Conservation (phyloP, 1,140 invertebrate genomes). For the Meloidogyne exigua region DNA sequence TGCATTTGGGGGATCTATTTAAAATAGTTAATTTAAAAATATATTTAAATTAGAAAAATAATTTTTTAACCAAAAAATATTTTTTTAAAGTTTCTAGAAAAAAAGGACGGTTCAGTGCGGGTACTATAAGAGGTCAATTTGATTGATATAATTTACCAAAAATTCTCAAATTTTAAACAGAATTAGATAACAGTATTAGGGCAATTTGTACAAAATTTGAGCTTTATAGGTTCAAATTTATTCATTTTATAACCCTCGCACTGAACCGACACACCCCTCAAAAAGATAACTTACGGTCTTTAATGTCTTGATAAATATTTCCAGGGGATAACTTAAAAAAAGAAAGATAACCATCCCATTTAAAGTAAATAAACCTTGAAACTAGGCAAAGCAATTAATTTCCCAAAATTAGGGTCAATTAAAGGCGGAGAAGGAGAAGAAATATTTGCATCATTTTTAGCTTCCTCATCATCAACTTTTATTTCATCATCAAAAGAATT, state of each 20-base stretch:
- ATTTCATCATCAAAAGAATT: slow-evolving; percentile 28
- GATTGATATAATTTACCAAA: too few relatives aligned
- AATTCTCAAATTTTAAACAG: too few relatives aligned
- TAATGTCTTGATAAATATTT: slow-evolving; percentile 48
- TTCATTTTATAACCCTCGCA: too few relatives aligned
- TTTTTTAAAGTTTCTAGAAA: too few relatives aligned
- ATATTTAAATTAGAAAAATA: too few relatives aligned
- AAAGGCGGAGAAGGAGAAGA: slow-evolving; percentile 6
- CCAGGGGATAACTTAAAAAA: slow-evolving; percentile 42
- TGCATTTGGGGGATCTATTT: slow-evolving; percentile 49
- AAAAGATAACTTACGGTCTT: slow-evolving; percentile 40
- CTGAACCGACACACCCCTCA: not conserved
- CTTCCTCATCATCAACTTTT: not conserved
- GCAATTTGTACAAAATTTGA: too few relatives aligned
- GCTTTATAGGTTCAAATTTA: too few relatives aligned
- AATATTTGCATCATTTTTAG: too few relatives aligned
- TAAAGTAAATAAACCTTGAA: not conserved
- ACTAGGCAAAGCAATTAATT: slow-evolving; percentile 44
- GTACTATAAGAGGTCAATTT: too few relatives aligned
- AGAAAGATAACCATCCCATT: not conserved
- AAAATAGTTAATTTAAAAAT: not conserved
- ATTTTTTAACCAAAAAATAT: not conserved
- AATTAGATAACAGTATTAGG: too few relatives aligned
- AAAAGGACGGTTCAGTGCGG: too few relatives aligned
- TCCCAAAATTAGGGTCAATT: slow-evolving; percentile 43